These are phyloP conservation scores for Halictus quadricinctus DNA, from an alignment of 2,888 invertebrate genomes.

Conservation along the genomic window DNA sequence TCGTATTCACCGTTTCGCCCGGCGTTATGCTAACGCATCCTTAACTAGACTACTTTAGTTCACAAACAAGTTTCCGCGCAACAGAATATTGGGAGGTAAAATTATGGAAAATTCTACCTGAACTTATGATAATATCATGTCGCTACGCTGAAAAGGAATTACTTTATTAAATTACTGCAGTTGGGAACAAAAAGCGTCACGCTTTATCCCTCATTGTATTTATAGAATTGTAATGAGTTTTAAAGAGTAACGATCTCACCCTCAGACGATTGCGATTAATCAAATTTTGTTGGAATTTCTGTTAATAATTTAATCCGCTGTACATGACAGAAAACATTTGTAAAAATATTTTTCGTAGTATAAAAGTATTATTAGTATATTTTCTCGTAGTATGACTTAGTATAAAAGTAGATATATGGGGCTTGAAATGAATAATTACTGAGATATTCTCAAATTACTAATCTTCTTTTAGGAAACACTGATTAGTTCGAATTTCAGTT, in stretches of 20 bases:
- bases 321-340: too few relatives aligned
- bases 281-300: too few relatives aligned
- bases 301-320: too few relatives aligned
- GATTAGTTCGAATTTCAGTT: too few relatives aligned
- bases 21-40: slow-evolving; percentile 26
- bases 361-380: too few relatives aligned
- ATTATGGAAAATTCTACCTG: background rate
- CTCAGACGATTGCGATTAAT: too few relatives aligned
- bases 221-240: background rate
- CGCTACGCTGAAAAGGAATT: background rate
- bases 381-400: too few relatives aligned
- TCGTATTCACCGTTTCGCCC: slow-evolving; percentile 12
- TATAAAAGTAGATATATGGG: too few relatives aligned
- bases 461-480: too few relatives aligned
- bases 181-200: background rate
- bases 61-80: background rate
- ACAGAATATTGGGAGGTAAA: background rate
- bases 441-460: too few relatives aligned
- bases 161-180: background rate
- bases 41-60: slow-evolving; percentile 29
- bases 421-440: too few relatives aligned
- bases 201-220: background rate
- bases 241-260: background rate
- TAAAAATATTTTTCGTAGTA: too few relatives aligned
- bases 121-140: background rate